These are phyloP conservation scores for Cristatella mucedo DNA, from an alignment of 2,888 invertebrate species.

Conservation along the genomic window DNA sequence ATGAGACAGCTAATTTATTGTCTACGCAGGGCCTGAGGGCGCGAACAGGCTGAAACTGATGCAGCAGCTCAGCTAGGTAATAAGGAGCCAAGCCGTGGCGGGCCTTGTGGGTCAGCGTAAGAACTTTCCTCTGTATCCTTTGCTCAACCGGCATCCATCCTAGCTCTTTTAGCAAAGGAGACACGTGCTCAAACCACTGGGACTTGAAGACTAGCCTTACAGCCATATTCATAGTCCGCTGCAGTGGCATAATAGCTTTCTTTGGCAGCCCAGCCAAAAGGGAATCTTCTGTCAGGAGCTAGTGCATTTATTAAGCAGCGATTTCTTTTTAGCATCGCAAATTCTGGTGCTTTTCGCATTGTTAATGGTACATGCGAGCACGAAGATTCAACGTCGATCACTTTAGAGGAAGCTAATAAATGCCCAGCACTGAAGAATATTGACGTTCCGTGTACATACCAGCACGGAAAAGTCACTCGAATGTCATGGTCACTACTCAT, in stretches of 20 bases:
- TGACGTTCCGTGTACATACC: constrained; percentile 17
- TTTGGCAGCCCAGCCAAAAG: not conserved
- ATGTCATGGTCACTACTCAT: no score
- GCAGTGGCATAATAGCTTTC: not conserved
- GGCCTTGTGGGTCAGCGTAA: no score
- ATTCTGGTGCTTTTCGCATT: constrained; percentile 38
- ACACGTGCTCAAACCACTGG: no score
- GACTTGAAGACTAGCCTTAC: not conserved
- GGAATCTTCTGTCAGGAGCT: not conserved
- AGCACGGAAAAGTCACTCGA: no score
- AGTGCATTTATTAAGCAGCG: constrained; percentile 1
- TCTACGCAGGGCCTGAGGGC: no score
- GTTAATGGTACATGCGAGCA: constrained; percentile 40
- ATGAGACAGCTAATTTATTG: no score
- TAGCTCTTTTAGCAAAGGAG: no score
- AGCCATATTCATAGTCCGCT: not conserved
- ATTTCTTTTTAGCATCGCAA: constrained; percentile 31
- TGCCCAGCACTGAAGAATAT: constrained; percentile 32
- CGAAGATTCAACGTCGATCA: constrained; percentile 25
- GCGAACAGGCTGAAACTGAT: no score
- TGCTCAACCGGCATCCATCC: no score
- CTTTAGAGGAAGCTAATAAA: constrained; percentile 27
- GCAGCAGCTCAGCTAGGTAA: no score
- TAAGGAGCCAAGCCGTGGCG: no score
- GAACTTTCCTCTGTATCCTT: no score